Percentiles rank a stretch among this genome's conserved stretches.
phyloP scores from a whole-genome alignment of 2,888 invertebrate species.

The Hymenopus coronatus region DNA sequence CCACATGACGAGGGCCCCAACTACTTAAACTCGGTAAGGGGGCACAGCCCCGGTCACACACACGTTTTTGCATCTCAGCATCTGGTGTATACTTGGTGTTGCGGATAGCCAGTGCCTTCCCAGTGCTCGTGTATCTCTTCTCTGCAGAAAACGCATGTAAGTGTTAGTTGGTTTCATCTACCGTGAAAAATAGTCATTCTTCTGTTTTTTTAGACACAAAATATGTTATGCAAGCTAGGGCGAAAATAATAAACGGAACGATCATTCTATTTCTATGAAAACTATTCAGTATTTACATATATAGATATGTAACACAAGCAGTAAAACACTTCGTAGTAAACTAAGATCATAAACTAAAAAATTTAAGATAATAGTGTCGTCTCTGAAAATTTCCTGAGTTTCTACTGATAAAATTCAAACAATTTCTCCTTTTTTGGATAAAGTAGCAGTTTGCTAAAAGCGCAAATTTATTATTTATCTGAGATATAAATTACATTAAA shows the following conservation, averaged over 20 bases:
- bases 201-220: background rate
- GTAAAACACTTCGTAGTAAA: too few relatives aligned
- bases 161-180: background rate
- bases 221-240: background rate
- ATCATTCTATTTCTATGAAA: background rate
- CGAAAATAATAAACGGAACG: background rate
- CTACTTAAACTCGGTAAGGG: background rate
- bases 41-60: background rate
- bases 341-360: too few relatives aligned
- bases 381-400: too few relatives aligned
- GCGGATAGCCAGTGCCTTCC: background rate
- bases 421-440: too few relatives aligned
- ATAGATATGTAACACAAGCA: too few relatives aligned
- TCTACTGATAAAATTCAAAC: too few relatives aligned
- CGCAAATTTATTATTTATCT: too few relatives aligned
- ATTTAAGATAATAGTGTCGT: too few relatives aligned
- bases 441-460: too few relatives aligned
- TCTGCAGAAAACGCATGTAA: background rate
- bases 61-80: background rate
- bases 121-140: background rate
- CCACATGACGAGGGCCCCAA: background rate
- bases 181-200: background rate
- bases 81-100: background rate
- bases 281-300: background rate
- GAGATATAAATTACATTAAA: too few relatives aligned